Base-by-base conservation (phyloP, 92 coral and sea anemone species). In the Palythoa grandiflora region DNA sequence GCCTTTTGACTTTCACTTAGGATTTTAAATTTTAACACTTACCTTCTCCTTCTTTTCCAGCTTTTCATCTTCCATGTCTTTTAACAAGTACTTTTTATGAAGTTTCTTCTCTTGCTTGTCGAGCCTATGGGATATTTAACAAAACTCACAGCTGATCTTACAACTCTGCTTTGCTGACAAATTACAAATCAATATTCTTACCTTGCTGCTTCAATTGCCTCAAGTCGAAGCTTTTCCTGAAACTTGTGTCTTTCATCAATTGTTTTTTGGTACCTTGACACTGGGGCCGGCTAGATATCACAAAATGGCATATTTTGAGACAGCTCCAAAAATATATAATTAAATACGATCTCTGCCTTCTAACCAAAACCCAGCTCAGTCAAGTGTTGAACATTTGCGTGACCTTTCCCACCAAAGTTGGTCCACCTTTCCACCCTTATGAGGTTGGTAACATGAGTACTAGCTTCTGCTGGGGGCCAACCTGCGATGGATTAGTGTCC, bases 171-270 rank as follows among this genome's bases (percentile, higher is more conserved):
- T 11, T 55, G 14, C 17, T 55, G 61, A 8, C 61, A 9, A 55
- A 4, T 55, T 11, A 55, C 61, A 55, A 55, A 55, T 55, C 14
- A 1, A 11, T 55, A 55, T 3, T 11, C 61, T 68, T 20, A 95
- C 98, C 92, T 95, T 91, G 97, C 99, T 12, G 94, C 94, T 77
- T 93, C 98, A 73, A 96, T 96, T 40, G 98, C 98, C 44, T 96
- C 98, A 72, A 95, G 87, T 28, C 98, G 85, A 39, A 93, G 93
- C 78, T 88, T 95, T 78, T 96, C 98, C 84, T 96, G 98, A 83
- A 96, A 96, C 75, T 92, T 94, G 75, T 96, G 98, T 57, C 96
- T 93, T 77, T 96, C 98, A 57, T 95, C 95, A 40, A 94, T 52
- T 68, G 98, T 96, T 63, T 96, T 92, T 87, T 96, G 98, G 88